Evolutionary conservation across 2,113 vertebrate species (phyloP), one percentile per base, ranked within the genome.

Genomic region (Bombycilla garrulus): DNA sequence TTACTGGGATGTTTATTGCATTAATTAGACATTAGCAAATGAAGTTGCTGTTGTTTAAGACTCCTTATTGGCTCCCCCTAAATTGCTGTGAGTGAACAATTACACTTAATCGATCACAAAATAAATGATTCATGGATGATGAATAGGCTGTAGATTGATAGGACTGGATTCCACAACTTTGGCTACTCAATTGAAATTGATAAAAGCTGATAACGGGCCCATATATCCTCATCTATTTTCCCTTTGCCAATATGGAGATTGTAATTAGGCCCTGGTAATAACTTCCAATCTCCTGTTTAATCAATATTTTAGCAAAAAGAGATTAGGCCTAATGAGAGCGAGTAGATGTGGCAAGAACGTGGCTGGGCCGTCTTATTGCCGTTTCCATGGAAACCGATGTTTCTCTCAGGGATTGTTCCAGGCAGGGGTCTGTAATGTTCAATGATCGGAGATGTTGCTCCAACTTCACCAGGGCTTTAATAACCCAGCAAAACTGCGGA

Each of bases 41-140:
- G 98, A 99, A 99, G 98, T 98, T 97, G 93, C 98, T 97, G 98
- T 98, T 98, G 98, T 98, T 98, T 98, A 98, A 97, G 97, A 97
- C 97, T 98, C 97, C 98, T 99, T 98, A 99, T 99, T 99, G 99
- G 99, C 98, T 98, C 97, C 92, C 96, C 96, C 98, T 98, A 99
- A 99, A 99, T 99, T 99, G 98, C 98, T 98, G 97, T 98, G 98
- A 99, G 98, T 99, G 98, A 99, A 98, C 98, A 99, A 99, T 99
- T 99, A 99, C 98, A 98, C 93, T 98, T 98, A 99, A 99, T 99
- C 98, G 98, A 99, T 99, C 98, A 99, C 98, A 93, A 98, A 99
- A 99, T 99, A 99, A 99, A 99, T 99, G 99, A 99, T 99, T 99
- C 98, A 98, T 98, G 98, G 98, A 99, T 99, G 99, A 99, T 99